Percentiles rank a stretch among this genome's conserved stretches.
phyloP scores from a whole-genome alignment of 1,140 invertebrate species.

The Wasmannia auropunctata region DNA sequence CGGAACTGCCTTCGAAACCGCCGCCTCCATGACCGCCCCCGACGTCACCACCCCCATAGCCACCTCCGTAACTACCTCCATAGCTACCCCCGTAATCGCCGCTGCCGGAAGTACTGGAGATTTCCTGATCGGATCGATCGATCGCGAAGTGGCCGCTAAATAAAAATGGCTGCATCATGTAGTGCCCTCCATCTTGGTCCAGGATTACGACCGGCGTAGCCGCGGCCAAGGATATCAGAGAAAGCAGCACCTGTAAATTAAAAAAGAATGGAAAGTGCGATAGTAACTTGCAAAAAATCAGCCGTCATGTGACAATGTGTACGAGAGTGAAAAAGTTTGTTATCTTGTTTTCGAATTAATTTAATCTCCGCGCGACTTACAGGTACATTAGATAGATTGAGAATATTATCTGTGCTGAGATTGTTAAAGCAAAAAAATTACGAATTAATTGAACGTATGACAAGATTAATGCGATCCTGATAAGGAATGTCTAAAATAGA shows the following conservation, averaged over 20 bases:
- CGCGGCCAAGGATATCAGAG: constrained; percentile 74
- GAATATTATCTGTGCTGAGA: neutral
- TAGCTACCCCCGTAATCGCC: constrained; percentile 38
- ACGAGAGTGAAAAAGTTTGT: neutral
- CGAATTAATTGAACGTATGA: neutral
- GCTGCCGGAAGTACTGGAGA: constrained; percentile 62
- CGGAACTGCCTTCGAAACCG: constrained; percentile 45
- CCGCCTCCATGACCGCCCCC: constrained; percentile 45
- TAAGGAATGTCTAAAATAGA: neutral
- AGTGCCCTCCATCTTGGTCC: constrained; percentile 69
- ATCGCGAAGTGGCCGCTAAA: constrained; percentile 64
- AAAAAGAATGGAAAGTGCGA: neutral
- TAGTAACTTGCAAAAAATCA: neutral
- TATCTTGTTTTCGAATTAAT: neutral
- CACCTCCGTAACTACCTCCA: constrained; percentile 22
- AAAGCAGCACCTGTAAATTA: constrained; percentile 74
- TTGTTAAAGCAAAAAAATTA: neutral
- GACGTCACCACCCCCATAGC: constrained; percentile 47
- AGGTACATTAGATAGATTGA: neutral
- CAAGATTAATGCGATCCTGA: neutral
- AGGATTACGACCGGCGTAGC: constrained; percentile 78
- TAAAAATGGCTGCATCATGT: constrained; percentile 67
- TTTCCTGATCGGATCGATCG: constrained; percentile 79
- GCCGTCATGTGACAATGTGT: no score
- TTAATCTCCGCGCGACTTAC: neutral